Evolutionary conservation across 2,113 vertebrate genomes (phyloP), one percentile per base, ranked within the genome.

Genomic region (Natator depressus): DNA sequence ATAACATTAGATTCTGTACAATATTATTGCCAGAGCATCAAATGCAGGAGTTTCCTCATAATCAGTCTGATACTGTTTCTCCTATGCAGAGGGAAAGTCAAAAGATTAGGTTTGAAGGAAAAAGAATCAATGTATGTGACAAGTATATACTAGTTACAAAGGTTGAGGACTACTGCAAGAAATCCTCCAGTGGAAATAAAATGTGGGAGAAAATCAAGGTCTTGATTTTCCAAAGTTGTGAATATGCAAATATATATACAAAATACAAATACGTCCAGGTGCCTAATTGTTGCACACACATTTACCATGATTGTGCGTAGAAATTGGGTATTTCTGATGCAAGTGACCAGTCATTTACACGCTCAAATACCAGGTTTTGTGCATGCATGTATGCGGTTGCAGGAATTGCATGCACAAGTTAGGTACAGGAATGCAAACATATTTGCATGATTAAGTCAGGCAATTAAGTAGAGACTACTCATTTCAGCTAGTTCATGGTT

Each of bases 21-120:
- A 93, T 92, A 65, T 94, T 96, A 96, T 91, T 94, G 51, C 80
- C 65, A 84, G 83, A 93, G n/a, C 47, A 82, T 97, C 93, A 95
- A 96, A 91, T 93, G 82, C 7, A 1, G 49, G 76, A 93, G 96
- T 92, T 96, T 94, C 94, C 94, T 98, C 91, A 69, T 96, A 96
- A 97, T 97, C 96, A 95, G 96, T 75, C 94, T 97, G 96, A 98
- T 92, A 94, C 78, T 93, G 93, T 97, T 96, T 94, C 88, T 86
- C 96, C 93, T 97, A 95, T 95, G 93, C 94, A 91, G 85, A 55
- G 89, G 89, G 89, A 94, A 98, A 97, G 94, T 96, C 97, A 96
- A 97, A 97, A 97, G 97, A 95, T 97, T 94, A 86, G 8, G 93
- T 95, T 96, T 95, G 84, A 95, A 96, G 82, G 84, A 10, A 92